Evolutionary conservation across 2,888 invertebrate species (phyloP).

Genomic region (Pyrrhosoma nymphula): DNA sequence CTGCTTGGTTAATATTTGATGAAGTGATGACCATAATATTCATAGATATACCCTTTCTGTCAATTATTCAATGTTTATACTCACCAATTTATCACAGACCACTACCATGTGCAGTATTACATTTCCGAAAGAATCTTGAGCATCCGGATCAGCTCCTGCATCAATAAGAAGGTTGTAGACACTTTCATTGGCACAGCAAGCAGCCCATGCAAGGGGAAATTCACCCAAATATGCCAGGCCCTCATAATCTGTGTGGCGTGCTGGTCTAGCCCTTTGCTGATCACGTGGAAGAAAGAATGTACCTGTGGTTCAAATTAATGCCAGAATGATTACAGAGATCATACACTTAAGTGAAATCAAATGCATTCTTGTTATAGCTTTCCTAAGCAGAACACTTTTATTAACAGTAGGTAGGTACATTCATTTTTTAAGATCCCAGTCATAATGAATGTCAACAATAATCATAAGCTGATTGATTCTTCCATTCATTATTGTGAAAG

Average conservation of each 20-base stretch:
- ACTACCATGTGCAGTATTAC: conserved; percentile 99
- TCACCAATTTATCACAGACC: conserved; percentile 68
- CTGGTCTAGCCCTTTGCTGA: conserved; percentile 90
- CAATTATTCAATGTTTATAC: background rate
- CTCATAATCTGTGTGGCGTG: conserved; percentile 94
- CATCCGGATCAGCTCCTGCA: conserved; percentile 95
- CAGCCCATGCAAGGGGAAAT: conserved; percentile 98
- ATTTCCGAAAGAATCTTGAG: conserved; percentile 98
- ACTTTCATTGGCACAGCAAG: conserved; percentile 97
- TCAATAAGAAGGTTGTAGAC: conserved; percentile 97
- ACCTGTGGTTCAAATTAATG: conserved; percentile 76
- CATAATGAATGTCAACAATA: no score
- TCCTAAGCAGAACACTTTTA: no score
- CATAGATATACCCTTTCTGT: no score
- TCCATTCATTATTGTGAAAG: no score
- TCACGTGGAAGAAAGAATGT: conserved; percentile 98
- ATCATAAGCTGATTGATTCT: no score
- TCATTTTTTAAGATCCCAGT: no score
- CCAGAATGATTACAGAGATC: background rate
- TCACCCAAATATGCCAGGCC: conserved; percentile 98
- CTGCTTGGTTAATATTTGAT: no score
- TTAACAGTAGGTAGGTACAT: no score
- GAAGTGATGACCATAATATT: no score
- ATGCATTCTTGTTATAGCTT: no score
- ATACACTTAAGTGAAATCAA: background rate